These are phyloP conservation scores for Arrhopalites spinosus DNA, from an alignment of 2,888 invertebrate species.

Conservation along the genomic window DNA sequence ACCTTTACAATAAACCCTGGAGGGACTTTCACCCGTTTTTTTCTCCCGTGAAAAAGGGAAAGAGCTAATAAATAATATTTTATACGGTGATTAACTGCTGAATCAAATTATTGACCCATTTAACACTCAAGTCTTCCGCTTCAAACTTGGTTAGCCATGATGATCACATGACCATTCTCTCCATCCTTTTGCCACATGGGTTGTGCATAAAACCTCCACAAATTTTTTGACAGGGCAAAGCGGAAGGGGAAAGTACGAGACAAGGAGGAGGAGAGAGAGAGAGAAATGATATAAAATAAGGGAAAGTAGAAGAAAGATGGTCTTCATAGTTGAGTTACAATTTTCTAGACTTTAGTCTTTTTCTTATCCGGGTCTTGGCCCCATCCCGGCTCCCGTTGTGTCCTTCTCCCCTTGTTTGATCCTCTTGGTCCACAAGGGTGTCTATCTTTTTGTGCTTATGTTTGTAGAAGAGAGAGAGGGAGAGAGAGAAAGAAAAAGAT, in stretches of 20 bases:
- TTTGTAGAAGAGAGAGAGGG: too few species aligned
- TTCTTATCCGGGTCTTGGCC: too few species aligned
- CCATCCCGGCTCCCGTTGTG: neutral
- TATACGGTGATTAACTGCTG: too few species aligned
- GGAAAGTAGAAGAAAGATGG: neutral
- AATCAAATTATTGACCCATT: neutral
- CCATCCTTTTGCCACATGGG: neutral
- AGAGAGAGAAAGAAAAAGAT: too few species aligned
- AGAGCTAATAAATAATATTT: too few species aligned
- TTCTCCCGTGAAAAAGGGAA: too few species aligned
- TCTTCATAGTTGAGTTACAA: neutral
- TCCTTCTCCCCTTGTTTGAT: too few species aligned
- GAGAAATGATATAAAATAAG: neutral
- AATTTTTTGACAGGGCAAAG: too few species aligned
- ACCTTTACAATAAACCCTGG: too few species aligned
- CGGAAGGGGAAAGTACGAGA: neutral
- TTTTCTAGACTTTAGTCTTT: neutral
- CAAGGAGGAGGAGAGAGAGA: neutral
- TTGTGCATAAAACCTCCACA: too few species aligned
- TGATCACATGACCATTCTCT: neutral
- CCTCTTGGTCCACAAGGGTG: neutral
- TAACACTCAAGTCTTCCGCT: neutral
- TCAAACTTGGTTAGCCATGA: constrained; percentile 2
- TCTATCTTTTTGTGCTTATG: too few species aligned
- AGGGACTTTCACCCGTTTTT: too few species aligned